Percentiles rank a stretch among this genome's conserved stretches.
phyloP scores from a whole-genome alignment of 1,140 invertebrate genomes.

The Nymphalis io region DNA sequence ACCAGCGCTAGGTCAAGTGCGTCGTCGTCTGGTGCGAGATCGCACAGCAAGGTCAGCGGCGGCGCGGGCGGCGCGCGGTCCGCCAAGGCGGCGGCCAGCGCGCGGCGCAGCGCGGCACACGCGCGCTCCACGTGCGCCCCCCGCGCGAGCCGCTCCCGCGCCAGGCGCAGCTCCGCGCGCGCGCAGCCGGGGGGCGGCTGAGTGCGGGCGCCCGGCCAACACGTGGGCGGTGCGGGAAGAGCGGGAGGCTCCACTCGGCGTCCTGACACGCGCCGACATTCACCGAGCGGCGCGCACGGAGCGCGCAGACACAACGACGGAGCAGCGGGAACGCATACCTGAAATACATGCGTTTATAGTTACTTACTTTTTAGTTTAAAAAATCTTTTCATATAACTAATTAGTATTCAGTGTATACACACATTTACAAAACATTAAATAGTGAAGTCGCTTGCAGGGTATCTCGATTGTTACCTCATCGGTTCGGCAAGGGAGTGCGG shows the following conservation, averaged over 20 bases:
- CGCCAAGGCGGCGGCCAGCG: slow-evolving; percentile 84
- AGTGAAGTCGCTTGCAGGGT: neutral
- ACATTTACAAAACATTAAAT: neutral
- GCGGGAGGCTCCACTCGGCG: slow-evolving; percentile 88
- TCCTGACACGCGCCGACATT: slow-evolving; percentile 89
- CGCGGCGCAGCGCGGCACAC: slow-evolving; percentile 86
- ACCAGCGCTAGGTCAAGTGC: slow-evolving; percentile 94
- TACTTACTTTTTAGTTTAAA: too few species aligned
- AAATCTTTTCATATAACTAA: too few species aligned
- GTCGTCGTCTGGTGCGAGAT: slow-evolving; percentile 89
- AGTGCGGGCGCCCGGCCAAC: slow-evolving; percentile 88
- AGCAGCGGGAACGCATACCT: slow-evolving; percentile 89
- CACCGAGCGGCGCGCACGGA: slow-evolving; percentile 89
- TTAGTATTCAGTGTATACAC: too few species aligned
- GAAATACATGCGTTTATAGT: slow-evolving; percentile 17
- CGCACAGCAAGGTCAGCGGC: slow-evolving; percentile 89
- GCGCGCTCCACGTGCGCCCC: slow-evolving; percentile 90
- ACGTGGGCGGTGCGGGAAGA: slow-evolving; percentile 87
- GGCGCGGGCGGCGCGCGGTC: slow-evolving; percentile 74
- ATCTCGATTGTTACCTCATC: slow-evolving; percentile 67
- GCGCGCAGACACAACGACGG: slow-evolving; percentile 88
- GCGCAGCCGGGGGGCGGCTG: slow-evolving; percentile 87
- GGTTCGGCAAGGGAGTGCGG: slow-evolving; percentile 79
- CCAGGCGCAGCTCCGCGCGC: slow-evolving; percentile 88
- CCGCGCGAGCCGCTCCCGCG: slow-evolving; percentile 83